Base-by-base conservation (phyloP, 2,113 vertebrate species). In the Ctenomys sociabilis region DNA sequence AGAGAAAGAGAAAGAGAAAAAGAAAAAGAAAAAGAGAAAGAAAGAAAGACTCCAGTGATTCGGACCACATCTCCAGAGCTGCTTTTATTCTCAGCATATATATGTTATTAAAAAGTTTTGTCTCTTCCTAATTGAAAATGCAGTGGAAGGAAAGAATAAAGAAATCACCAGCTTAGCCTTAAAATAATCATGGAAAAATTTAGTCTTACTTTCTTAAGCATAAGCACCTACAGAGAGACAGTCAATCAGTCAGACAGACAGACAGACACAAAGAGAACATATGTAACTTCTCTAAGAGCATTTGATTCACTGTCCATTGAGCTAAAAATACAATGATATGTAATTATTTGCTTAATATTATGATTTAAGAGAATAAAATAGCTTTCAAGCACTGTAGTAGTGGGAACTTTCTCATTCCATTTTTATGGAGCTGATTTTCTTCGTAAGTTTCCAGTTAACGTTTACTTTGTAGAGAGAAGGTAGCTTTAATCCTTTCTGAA, bases 151-250 rank as follows among this genome's bases (percentile, higher is more conserved):
- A 88, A 84, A 81, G 11, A 93, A 68, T 57, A 70, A 75, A 83
- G 24, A 70, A 40, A 75, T 78, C 19, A 85, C 35, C 52, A 90
- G 72, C 19, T 83, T 14, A 75, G 1, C 85, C 63, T 94, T 90
- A 81, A 95, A 95, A 95, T 94, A 93, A 75, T 88, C 87, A 70
- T 16, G 81, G 4, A 70, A n/a, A 93, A 90, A 84, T 75, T 90
- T 45, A 94, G 12, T n/a, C 22, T 70, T 32, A 61, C 37, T 11
- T 3, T 7, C 7, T 57, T 12, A 80, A 49, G 28, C 3, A 30
- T 78, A 78, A 32, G 32, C 7, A 52, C 1, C 32, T 28, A n/a
- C 37, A 94, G 4, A 82, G 35, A 57, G 10, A 57, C 9, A n/a
- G 19, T 19, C 0, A 37, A 11, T 49, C 37, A 83, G 37, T 43